Evolutionary conservation across 2,113 vertebrate genomes (phyloP), one percentile per base, ranked within the genome.

Genomic region (Hyperopisus bebe): DNA sequence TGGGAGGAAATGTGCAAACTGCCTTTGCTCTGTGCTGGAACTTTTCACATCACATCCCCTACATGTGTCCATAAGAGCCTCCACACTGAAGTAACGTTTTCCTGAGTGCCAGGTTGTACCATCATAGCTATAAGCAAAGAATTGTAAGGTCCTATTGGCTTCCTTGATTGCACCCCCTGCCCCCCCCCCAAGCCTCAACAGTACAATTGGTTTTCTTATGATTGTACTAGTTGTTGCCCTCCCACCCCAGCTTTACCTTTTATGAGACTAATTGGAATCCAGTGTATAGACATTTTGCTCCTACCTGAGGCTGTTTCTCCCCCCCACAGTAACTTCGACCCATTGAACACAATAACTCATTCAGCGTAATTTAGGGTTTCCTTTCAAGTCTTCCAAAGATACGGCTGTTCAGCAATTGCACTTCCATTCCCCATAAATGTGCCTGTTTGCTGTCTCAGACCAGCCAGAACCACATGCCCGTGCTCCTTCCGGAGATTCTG

Each of bases 351-450:
- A 80, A 70, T 70, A 70, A 70, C 66, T 80, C 17, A 50, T 27
- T 88, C 11, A 50, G 42, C n/a, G 24, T 50, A 24, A 86, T 86
- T 70, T 85, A 27, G 47, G n/a, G 21, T 74, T 55, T 35, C 27
- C 86, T 86, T 87, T 87, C 86, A 53, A 53, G 86, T 87, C 86
- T 87, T 51, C 83, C 83, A 50, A n/a, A n/a, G 47, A 21, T 48
- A 7, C 3, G 1, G 86, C 11, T 9, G 50, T 31, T 46, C n/a
- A 50, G 62, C 10, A 31, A 31, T 27, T 48, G 66, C 88, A 46
- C 66, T 77, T 77, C 27, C 66, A 15, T 24, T 48, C 44, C 44
- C 74, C 35, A 19, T 47, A 77, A 48, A 50, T 31, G 47, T 88
- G 27, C 31, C 35, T 80, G 66, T 10, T 7, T 24, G 62, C n/a